Evolutionary conservation across 2,888 invertebrate species (phyloP).

Genomic region (Ophraella communa): DNA sequence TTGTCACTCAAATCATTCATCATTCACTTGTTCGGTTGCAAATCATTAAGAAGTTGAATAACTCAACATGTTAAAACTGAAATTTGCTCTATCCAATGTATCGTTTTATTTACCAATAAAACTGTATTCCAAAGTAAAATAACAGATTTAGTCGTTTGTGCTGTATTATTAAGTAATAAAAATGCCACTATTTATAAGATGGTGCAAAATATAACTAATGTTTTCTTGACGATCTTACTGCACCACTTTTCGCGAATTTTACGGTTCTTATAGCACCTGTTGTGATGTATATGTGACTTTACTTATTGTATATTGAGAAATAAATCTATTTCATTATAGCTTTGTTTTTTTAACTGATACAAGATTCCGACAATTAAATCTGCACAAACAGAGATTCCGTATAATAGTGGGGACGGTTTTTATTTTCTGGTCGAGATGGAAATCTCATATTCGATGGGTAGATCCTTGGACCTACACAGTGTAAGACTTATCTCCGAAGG

Average conservation of each 20-base stretch:
- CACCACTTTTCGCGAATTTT: conserved; percentile 30
- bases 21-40: too few species aligned
- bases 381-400: neutral
- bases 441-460: too few species aligned
- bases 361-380: neutral
- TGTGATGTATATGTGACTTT: conserved; percentile 39
- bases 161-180: neutral
- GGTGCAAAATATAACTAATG: neutral
- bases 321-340: conserved; percentile 34
- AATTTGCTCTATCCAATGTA: too few species aligned
- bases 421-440: too few species aligned
- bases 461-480: too few species aligned
- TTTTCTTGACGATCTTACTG: conserved; percentile 25
- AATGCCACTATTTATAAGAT: conserved; percentile 3
- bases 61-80: too few species aligned
- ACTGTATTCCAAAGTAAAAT: neutral
- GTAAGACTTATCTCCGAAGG: too few species aligned
- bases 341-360: neutral
- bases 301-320: conserved; percentile 29
- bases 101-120: neutral
- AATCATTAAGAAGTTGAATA: too few species aligned
- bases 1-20: too few species aligned
- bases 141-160: neutral
- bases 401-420: too few species aligned
- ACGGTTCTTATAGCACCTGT: conserved; percentile 33